These are phyloP conservation scores for Nematostella vectensis DNA, from an alignment of 92 coral and sea anemone species.

Conservation along the genomic window DNA sequence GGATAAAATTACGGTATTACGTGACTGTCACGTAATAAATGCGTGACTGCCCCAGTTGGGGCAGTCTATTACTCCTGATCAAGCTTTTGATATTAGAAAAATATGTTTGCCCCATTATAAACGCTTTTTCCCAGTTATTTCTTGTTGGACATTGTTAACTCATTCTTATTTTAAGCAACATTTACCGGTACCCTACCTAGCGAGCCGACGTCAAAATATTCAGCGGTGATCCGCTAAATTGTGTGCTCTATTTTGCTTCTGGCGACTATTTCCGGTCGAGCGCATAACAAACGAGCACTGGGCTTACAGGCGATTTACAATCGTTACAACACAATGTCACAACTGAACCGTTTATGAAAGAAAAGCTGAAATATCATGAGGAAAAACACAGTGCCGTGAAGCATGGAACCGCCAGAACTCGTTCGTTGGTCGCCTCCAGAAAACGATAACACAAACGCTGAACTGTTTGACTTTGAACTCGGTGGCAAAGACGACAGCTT, in stretches of 20 bases:
- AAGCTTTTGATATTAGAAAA: no score
- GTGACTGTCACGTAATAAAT: no score
- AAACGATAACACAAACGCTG: constrained; percentile 18
- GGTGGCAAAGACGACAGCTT: constrained; percentile 31
- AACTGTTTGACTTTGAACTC: constrained; percentile 33
- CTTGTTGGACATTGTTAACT: no score
- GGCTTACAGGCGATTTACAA: background rate
- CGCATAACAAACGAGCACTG: background rate
- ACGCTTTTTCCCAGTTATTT: no score
- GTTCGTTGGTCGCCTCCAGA: constrained; percentile 34
- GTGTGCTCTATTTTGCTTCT: background rate
- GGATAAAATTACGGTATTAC: no score
- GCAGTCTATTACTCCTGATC: no score
- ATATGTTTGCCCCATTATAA: no score
- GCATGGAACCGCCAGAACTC: constrained; percentile 22
- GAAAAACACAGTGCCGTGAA: constrained; percentile 1
- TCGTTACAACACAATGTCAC: background rate
- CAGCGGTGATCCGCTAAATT: background rate
- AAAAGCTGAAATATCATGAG: background rate
- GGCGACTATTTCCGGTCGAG: background rate
- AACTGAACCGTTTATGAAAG: background rate
- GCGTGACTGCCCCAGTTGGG: no score
- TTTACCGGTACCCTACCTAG: no score
- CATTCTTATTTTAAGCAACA: no score
- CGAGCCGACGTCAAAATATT: no score